phyloP scores from a whole-genome alignment of 2,113 vertebrate genomes.

The Copsychus sechellarum region DNA sequence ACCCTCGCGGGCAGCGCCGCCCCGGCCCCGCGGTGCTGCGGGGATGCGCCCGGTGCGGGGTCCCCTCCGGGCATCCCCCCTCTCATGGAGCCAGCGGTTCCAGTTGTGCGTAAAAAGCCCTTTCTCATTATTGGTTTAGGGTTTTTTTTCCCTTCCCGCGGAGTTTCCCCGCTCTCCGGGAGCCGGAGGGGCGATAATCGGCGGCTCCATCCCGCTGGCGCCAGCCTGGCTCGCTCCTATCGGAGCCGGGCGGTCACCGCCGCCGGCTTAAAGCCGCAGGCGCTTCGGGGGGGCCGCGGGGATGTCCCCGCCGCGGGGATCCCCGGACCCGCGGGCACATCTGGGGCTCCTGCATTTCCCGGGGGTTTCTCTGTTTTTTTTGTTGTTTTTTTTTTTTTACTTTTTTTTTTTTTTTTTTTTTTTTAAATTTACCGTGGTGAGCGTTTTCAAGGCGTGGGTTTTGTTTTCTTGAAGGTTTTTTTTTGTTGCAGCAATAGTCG shows the following conservation, averaged over 20 bases:
- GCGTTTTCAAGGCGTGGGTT: not conserved
- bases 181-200: conserved; percentile 96
- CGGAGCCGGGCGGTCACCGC: conserved; percentile 92
- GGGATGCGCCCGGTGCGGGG: not conserved
- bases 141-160: conserved; percentile 63
- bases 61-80: not conserved
- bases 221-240: conserved; percentile 91
- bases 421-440: not conserved
- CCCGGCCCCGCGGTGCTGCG: not conserved
- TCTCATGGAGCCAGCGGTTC: not conserved
- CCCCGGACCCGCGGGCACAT: not conserved
- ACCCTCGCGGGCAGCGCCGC: not conserved
- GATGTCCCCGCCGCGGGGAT: not conserved
- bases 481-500: not conserved
- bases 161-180: conserved; percentile 87
- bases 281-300: not conserved
- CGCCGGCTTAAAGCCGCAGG: conserved; percentile 89
- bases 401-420: not conserved
- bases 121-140: not conserved
- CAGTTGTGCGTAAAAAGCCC: not conserved
- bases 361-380: fast-evolving
- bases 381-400: fast-evolving
- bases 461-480: not conserved
- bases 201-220: conserved; percentile 95
- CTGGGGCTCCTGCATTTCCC: not conserved